Evolutionary conservation across 2,797 vertebrate genomes (phyloP), one percentile per base, ranked within the genome.

Genomic region (Molossus alvarezi): DNA sequence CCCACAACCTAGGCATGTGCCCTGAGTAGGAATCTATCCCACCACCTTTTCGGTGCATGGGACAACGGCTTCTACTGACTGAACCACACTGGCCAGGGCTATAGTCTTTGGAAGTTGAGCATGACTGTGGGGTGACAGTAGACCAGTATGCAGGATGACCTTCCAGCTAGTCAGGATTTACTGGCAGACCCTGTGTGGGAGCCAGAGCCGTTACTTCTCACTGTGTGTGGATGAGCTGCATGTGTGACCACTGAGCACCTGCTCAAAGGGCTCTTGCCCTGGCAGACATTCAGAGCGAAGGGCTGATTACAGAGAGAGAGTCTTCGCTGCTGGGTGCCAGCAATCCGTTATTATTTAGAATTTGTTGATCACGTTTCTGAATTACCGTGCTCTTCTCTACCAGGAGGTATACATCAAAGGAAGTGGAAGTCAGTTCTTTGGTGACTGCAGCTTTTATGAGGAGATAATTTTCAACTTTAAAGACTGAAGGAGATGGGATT

Each of bases 381-480:
- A 51, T 67, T 65, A 23, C 65, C 23, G 6, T 48, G 12, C 9
- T 90, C 18, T 15, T 76, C 3, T 88, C 33, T 85, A 53, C 18
- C 7, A 51, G 33, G 27, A 85, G 69, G 76, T 55, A 45, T 45
- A 33, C 48, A 29, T 60, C 58, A 45, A 41, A 85, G 51, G 3
- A 65, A 64, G 57, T 27, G 57, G 45, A 76, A 72, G 12, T 89
- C 20, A 15, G 13, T 87, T 91, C 21, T 97, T 91, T 37, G 41
- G 23, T 20, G 11, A 69, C 29, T 76, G 51, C 41, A 82, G 3
- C 33, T 77, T 87, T 82, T 62, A 60, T 51, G 48, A 48, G 18
- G n/a, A 94, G 88, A 64, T 91, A 21, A 11, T 75, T 80, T 84
- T 60, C 48, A 92, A 23, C 58, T 90, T 45, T 81, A 10, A 85